Percentiles rank a stretch among this genome's conserved stretches.
Evolutionary conservation across 2,888 invertebrate species (phyloP).

Genomic region (Catotricha subobsoleta): DNA sequence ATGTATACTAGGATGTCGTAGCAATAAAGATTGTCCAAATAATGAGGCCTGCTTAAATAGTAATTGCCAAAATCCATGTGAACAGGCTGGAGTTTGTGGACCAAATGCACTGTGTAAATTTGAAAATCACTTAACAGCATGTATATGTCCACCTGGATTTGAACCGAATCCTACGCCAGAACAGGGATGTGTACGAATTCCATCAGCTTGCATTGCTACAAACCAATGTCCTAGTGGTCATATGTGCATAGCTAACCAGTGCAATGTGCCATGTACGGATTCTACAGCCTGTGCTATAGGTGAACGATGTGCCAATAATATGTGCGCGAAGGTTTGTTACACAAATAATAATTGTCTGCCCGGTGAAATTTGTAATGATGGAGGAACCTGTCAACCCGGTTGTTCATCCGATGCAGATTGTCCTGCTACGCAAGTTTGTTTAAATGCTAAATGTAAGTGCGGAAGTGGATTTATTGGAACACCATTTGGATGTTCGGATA

Average conservation of each 20-base stretch:
- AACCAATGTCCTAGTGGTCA: conserved; percentile 60
- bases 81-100: conserved; percentile 56
- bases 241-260: conserved; percentile 58
- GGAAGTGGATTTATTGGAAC: conserved; percentile 54
- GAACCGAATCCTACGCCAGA: conserved; percentile 73
- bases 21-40: conserved; percentile 58
- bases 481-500: conserved; percentile 58
- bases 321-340: conserved; percentile 68
- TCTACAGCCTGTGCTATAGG: conserved; percentile 62
- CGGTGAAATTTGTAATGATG: conserved; percentile 67
- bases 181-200: conserved; percentile 72
- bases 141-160: conserved; percentile 70
- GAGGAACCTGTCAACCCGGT: conserved; percentile 64
- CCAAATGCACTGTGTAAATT: conserved; percentile 68
- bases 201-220: conserved; percentile 46
- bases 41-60: conserved; percentile 60
- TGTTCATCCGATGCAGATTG: conserved; percentile 71
- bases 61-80: conserved; percentile 71
- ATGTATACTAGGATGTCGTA: conserved; percentile 69
- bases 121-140: conserved; percentile 53
- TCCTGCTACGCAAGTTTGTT: conserved; percentile 56
- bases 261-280: conserved; percentile 59
- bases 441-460: conserved; percentile 57
- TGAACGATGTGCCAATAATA: conserved; percentile 60
- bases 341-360: conserved; percentile 77